Evolutionary conservation across 2,797 vertebrate genomes (phyloP), one percentile per base, ranked within the genome.

Genomic region (Synaphobranchus kaupii): DNA sequence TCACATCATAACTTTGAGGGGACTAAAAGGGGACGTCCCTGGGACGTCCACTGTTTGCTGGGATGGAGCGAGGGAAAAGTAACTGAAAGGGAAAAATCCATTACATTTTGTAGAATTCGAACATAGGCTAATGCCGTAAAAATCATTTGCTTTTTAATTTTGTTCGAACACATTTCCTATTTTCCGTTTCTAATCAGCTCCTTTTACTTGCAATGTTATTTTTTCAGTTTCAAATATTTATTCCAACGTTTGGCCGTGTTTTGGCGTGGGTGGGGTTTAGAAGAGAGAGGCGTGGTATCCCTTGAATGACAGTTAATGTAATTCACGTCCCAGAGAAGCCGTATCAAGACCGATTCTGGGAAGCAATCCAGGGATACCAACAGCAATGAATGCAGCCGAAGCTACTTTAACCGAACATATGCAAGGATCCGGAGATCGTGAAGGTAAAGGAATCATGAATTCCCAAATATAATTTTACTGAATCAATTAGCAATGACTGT

Each of bases 371-470:
- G 71, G 28, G 52, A 28, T 31, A 52, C 13, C 22, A 13, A 48
- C 68, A 80, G 20, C 85, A 39, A 86, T 82, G 86, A 48, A 86
- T 76, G 54, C 52, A 28, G 28, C n/a, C 44, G 22, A 22, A 8
- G 9, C 85, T 31, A 44, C 34, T 22, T 54, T 52, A 50, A 73
- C 34, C n/a, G 34, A 39, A 13, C 6, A 17, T 20, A 13, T 76
- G 34, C 73, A 83, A 44, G 47, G 78, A 39, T 13, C 34, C 78
- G 58, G 58, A 15, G 78, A 63, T 66, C 15, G 78, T 83, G 56
- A 83, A 86, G 86, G 86, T 86, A 86, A 84, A 63, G 6, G 17
- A 44, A 50, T 48, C 22, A 78, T 78, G 34, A 20, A 78, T 78
- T 78, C n/a, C 2, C 1, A 6, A 50, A 48, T 81, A 13, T 28